Conservation (phyloP, 35 echinoderm and acorn worm genomes). For the Strongylocentrotus purpuratus region DNA sequence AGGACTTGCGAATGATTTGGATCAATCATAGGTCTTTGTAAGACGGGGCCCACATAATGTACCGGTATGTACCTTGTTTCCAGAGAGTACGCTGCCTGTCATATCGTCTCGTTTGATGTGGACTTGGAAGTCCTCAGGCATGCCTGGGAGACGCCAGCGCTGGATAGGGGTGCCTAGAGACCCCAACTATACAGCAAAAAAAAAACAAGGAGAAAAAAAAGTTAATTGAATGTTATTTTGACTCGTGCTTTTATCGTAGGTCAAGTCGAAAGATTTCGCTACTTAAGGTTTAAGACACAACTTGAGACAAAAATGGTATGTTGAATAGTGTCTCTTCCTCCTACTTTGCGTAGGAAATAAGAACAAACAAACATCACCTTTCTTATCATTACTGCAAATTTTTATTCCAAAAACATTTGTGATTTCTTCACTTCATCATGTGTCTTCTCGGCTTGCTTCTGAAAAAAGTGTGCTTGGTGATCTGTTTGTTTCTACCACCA, state of each 20-base stretch:
- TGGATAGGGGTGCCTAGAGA: slow-evolving; percentile 75
- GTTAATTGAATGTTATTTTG: neutral
- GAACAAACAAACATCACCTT: neutral
- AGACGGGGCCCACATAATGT: neutral
- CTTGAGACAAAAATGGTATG: too few species aligned
- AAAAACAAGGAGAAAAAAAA: neutral
- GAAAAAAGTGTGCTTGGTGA: neutral
- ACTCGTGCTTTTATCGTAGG: too few species aligned
- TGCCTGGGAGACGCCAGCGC: slow-evolving; percentile 75
- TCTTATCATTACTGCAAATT: neutral
- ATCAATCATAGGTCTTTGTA: neutral
- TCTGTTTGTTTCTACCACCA: neutral
- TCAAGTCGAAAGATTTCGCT: too few species aligned
- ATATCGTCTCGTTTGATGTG: slow-evolving; percentile 89
- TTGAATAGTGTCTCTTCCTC: too few species aligned
- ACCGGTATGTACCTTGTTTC: slow-evolving; percentile 74
- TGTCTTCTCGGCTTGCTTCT: neutral
- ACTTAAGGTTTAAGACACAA: too few species aligned
- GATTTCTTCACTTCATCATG: neutral
- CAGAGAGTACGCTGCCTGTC: slow-evolving; percentile 68
- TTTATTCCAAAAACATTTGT: neutral
- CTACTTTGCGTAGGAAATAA: too few species aligned
- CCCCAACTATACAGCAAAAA: slow-evolving; percentile 51
- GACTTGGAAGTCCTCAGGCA: slow-evolving; percentile 77
- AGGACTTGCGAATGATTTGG: too few species aligned